Conservation (phyloP, 2,113 vertebrate genomes). For the Odocoileus hemionus region DNA sequence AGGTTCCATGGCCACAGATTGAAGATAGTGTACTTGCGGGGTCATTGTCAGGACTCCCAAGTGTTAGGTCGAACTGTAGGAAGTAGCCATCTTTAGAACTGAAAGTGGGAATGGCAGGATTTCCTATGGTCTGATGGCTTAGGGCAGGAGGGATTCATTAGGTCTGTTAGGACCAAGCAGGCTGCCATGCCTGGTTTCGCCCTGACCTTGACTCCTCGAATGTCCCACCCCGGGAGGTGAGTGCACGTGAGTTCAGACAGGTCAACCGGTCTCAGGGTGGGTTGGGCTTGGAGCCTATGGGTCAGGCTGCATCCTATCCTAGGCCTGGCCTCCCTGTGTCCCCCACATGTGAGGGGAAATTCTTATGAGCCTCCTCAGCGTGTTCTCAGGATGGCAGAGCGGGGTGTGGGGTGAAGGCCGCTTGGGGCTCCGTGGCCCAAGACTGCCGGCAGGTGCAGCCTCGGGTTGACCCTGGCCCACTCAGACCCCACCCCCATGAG, state of each 20-base stretch:
- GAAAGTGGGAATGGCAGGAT: not conserved
- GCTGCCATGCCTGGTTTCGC: not conserved
- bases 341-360: not conserved
- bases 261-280: not conserved
- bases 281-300: fast-evolving
- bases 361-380: not conserved
- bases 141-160: not conserved
- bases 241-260: not conserved
- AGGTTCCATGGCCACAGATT: not conserved
- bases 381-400: not conserved
- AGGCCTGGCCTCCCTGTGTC: not conserved
- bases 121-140: not conserved
- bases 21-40: not conserved
- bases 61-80: not conserved
- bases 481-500: not conserved
- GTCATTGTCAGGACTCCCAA: fast-evolving
- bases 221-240: not conserved
- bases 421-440: not conserved
- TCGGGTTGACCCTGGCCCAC: not conserved
- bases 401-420: not conserved
- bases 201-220: not conserved
- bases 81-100: not conserved
- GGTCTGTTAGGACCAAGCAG: not conserved
- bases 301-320: fast-evolving
- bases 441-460: not conserved